Evolutionary conservation across 1,140 invertebrate genomes (phyloP), one percentile per base, ranked within the genome.

Genomic region (Lasaia peninsularis): DNA sequence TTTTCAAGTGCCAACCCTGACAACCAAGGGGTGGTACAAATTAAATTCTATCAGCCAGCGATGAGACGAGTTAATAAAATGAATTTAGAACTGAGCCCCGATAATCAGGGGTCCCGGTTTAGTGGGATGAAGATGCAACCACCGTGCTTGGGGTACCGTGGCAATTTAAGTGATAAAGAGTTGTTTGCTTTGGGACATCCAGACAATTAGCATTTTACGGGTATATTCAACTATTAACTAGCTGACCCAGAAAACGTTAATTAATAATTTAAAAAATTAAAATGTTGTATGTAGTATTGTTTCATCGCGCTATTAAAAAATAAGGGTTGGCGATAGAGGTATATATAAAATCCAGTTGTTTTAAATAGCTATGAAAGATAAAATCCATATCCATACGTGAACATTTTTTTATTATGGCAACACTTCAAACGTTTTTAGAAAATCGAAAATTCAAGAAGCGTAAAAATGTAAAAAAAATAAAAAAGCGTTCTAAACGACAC

Each of bases 51-150:
- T 84, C 75, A 82, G 79, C 55, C 69, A 66, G 71, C 76, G 69
- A 87, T 87, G 82, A 84, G 80, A 83, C 71, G 79, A 81, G 78
- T 88, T 86, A 83, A 84, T 88, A 83, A 81, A 87, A 86, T 75
- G 73, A 83, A 80, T 81, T 81, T 73, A 75, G 67, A 68, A 66
- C 70, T 62, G 73, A 70, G 71, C 73, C 76, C 70, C 69, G 59
- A 62, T 74, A 76, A 74, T 80, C 76, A 81, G 73, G 62, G 69
- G 56, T 52, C 58, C 58, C 50, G 62, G 35, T 55, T 32, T 58
- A 56, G 66, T 56, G 69, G 57, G 64, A 67, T 52, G 16, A 52
- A 69, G 70, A 70, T 52, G 57, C 55, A 48, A 56, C 48, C 56
- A 18, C 28, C 57, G 55, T 44, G 53, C 69, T 75, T 70, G 67